Base-by-base conservation (phyloP, 1,140 invertebrate genomes). In the Rhopalosiphum padi region DNA sequence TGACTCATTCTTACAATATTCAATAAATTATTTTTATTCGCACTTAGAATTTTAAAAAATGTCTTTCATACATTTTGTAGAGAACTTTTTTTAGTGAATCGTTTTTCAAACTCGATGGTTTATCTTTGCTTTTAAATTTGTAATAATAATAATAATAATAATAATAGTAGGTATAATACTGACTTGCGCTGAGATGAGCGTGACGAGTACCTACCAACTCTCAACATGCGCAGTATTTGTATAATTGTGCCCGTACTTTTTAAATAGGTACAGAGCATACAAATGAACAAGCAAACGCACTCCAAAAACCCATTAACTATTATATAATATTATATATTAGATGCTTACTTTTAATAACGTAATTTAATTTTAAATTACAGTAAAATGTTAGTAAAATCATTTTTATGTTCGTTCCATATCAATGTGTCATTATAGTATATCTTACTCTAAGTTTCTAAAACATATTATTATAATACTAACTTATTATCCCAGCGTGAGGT, bases 291-390 rank as follows among this genome's bases (percentile, higher is more conserved):
- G 60, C 30, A 77, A 77, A 77, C 30, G 60, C 30, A 77, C 60
- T 77, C 60, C 60, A 77, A 77, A 77, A 77, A 77, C 60, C 60
- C 60, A 77, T 77, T 77, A 77, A 77, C 60, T 77, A 77, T 77
- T 77, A 18, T 77, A 77, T 60, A 60, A 60, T 60, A 60, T 60
- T 30, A 60, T 60, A 60, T 77, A 77, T 77, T 77, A 77, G 60
- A 77, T 77, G n/a, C 60, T 77, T 77, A 77, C 60, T 77, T 77
- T 77, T 77, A n/a, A 77, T 77, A 77, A 77, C 60, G 60, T 77
- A 77, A 77, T 77, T 77, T 77, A 77, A 77, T 77, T 77, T 77
- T n/a, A n/a, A 77, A 77, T 35, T 77, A 15, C 60, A 35, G 30
- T n/a, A n/a, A 77, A 77, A 68, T 68, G 60, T 68, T n/a, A 3